phyloP scores from a whole-genome alignment of 2,797 vertebrate species.

The Champsocephalus gunnari region DNA sequence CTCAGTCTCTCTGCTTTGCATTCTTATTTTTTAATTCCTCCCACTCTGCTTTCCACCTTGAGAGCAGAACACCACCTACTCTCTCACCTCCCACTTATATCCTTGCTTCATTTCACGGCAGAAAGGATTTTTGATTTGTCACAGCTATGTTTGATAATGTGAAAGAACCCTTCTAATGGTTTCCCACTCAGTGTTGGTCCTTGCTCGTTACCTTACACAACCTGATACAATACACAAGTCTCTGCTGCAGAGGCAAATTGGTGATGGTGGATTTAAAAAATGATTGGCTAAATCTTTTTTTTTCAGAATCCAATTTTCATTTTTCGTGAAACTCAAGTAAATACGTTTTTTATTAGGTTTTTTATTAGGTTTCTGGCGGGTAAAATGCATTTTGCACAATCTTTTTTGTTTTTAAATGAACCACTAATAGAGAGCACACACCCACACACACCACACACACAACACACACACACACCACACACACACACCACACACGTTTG shows the following conservation, averaged over 20 bases:
- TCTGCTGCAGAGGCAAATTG: slow-evolving; percentile 34
- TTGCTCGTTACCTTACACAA: slow-evolving; percentile 9
- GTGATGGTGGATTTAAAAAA: slow-evolving; percentile 19
- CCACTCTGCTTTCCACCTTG: slow-evolving; percentile 60
- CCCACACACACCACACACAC: no score
- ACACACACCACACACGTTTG: neutral
- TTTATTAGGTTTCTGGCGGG: no score
- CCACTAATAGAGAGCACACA: neutral
- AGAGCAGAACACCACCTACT: slow-evolving; percentile 64
- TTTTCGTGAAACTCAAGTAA: neutral
- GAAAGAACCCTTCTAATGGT: slow-evolving; percentile 45
- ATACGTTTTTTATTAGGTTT: neutral
- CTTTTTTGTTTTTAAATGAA: neutral
- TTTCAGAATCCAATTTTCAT: neutral
- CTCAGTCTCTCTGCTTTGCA: slow-evolving; percentile 32
- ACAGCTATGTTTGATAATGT: slow-evolving; percentile 61
- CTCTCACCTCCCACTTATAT: slow-evolving; percentile 58
- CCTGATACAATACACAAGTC: slow-evolving; percentile 1
- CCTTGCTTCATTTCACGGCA: slow-evolving; percentile 63
- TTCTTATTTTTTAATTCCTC: slow-evolving; percentile 53
- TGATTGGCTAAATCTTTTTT: neutral
- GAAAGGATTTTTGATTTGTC: slow-evolving; percentile 66
- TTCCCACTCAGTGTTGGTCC: slow-evolving; percentile 31
- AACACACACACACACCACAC: neutral
- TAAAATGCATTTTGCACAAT: neutral